Evolutionary conservation across 2,888 invertebrate species (phyloP).

Genomic region (Oscheius myriophilus): DNA sequence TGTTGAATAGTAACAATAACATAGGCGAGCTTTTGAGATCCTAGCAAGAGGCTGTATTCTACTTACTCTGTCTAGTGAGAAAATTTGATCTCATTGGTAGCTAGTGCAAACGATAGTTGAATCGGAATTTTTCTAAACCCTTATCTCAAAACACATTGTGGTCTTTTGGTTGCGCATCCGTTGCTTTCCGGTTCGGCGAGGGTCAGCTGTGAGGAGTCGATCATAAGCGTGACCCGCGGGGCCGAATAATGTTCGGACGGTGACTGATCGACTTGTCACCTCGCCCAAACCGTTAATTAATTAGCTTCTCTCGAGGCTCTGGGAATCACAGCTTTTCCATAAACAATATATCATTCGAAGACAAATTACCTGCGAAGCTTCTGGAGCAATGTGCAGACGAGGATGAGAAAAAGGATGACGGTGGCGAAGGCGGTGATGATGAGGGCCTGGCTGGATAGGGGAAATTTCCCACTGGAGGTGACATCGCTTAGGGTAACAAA

Average conservation of each 20-base stretch:
- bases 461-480: slow-evolving; percentile 9
- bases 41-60: too few species aligned
- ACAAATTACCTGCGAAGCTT: slow-evolving; percentile 21
- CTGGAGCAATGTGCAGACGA: slow-evolving; percentile 12
- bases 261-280: slow-evolving; percentile 31
- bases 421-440: slow-evolving; percentile 16
- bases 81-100: too few species aligned
- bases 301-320: too few species aligned
- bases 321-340: slow-evolving; percentile 4
- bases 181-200: background rate
- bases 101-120: too few species aligned
- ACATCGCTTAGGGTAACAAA: slow-evolving; percentile 27
- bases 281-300: slow-evolving; percentile 25
- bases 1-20: too few species aligned
- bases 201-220: slow-evolving; percentile 27
- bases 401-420: slow-evolving; percentile 17
- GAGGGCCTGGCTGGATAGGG: slow-evolving; percentile 11
- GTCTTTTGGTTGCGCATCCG: background rate
- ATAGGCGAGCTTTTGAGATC: too few species aligned
- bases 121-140: too few species aligned
- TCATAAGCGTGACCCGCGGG: slow-evolving; percentile 22
- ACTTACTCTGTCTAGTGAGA: too few species aligned
- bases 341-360: too few species aligned
- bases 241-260: slow-evolving; percentile 24
- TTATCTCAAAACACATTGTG: too few species aligned